Base-by-base conservation (phyloP, 2,888 invertebrate genomes). In the Chymomyza procnemis region DNA sequence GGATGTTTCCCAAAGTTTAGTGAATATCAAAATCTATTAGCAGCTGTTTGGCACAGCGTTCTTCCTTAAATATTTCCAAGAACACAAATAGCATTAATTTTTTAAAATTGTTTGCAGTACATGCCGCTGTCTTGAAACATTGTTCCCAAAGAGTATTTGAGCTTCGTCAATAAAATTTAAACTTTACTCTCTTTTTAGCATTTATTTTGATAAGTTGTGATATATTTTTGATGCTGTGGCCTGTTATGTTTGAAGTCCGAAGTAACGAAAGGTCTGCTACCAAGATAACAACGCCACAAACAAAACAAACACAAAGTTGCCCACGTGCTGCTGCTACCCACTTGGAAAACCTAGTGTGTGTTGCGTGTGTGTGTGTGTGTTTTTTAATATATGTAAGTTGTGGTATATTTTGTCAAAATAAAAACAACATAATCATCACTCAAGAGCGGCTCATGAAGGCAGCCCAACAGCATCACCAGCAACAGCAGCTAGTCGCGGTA, bases 281-380 rank as follows among this genome's bases (percentile, higher is more conserved):
- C 2, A 2, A 9, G 34, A 50, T 18, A 56, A 56, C 56, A 54
- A 14, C 21, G 4, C 9, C 54, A 26, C 34, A 41, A 12, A 9
- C 12, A 9, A 9, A 54, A 22, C 21, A 14, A 19, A 22, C 1
- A 41, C 66, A 46, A 64, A 19, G 46, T 71, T 54, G 65, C 76
- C 76, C 76, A 74, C 74, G 61, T 74, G 74, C 69, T 66, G 21
- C 22, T 68, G 55, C 47, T 50, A 41, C 56, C 56, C 30, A 56
- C 56, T n/a, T 30, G 30, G 26, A n/a, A 5, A 14, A 30, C 26
- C 21, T 14, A 9, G 54, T 6, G 22, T 21, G 14, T 50, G 18
- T 18, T 14, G 47, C 8, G 6, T n/a, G 14, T 19, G 16, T 50
- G 14, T 9, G 3, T 50, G 50, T 48, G 0, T n/a, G 8, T 50